Percentiles rank a stretch among this genome's conserved stretches.
These are phyloP conservation scores for Pectinophora gossypiella DNA, from an alignment of 1,140 invertebrate genomes.

Conservation along the genomic window DNA sequence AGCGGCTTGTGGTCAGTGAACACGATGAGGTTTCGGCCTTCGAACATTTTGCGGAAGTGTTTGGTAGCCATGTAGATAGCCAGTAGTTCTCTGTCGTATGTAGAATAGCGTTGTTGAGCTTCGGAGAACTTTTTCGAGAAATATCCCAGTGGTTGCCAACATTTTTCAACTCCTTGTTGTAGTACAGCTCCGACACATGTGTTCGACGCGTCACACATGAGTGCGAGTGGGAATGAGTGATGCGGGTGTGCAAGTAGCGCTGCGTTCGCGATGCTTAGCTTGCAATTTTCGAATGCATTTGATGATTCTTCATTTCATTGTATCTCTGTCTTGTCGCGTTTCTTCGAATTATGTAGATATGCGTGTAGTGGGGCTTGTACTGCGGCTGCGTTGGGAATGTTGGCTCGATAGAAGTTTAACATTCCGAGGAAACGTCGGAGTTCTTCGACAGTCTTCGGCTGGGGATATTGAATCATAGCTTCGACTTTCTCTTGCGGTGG, in stretches of 20 bases:
- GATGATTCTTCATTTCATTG: slow-evolving; percentile 16
- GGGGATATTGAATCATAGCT: slow-evolving; percentile 18
- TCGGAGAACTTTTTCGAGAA: no score
- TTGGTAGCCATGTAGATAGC: not conserved
- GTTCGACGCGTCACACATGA: slow-evolving; percentile 34
- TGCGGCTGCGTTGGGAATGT: slow-evolving; percentile 19
- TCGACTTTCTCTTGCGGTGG: slow-evolving; percentile 12
- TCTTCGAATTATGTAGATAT: slow-evolving; percentile 24
- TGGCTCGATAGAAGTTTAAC: slow-evolving; percentile 31
- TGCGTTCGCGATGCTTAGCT: slow-evolving; percentile 26
- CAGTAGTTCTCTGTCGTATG: not conserved
- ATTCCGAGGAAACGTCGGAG: slow-evolving; percentile 37
- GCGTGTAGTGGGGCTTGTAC: slow-evolving; percentile 22
- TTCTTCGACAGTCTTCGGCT: slow-evolving; percentile 19
- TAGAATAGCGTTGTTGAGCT: not conserved
- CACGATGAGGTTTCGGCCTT: not conserved
- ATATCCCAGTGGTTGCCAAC: not conserved
- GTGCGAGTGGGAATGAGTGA: slow-evolving; percentile 11
- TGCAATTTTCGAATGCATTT: not conserved
- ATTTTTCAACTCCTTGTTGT: not conserved
- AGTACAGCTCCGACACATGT: slow-evolving; percentile 19
- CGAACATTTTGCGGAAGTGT: not conserved
- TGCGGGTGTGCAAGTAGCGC: not conserved
- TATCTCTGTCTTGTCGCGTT: slow-evolving; percentile 18
- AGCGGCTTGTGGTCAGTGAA: not conserved